Percentiles rank a stretch among this genome's conserved stretches.
Conservation (phyloP, 2,797 vertebrate species). For the Acomys russatus region DNA sequence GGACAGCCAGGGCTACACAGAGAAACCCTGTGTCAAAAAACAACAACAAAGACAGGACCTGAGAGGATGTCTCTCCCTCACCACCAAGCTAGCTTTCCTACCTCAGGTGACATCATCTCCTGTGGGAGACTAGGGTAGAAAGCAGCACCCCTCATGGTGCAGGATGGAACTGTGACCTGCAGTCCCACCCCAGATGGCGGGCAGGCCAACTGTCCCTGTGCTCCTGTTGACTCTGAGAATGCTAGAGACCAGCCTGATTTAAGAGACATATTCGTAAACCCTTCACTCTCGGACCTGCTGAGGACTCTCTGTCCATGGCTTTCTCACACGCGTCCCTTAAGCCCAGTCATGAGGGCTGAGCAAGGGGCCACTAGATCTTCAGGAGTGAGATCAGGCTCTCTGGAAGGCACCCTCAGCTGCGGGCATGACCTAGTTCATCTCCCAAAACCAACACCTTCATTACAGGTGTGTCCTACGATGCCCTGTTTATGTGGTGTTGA, state of each 20-base stretch:
- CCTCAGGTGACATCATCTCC: not conserved
- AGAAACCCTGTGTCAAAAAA: not conserved
- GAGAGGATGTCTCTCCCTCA: not conserved
- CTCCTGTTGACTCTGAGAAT: fast-evolving
- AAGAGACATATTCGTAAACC: not conserved
- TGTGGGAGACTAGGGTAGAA: not conserved
- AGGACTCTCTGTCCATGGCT: fast-evolving
- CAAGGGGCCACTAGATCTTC: constrained; percentile 5
- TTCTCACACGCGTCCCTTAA: not conserved
- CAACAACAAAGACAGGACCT: not conserved
- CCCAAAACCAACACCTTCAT: fast-evolving
- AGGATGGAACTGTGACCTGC: fast-evolving
- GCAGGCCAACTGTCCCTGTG: not conserved
- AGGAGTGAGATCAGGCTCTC: not conserved
- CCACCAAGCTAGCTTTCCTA: not conserved
- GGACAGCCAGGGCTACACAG: not conserved
- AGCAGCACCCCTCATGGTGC: too few species aligned
- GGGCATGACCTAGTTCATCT: not conserved
- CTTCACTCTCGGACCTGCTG: fast-evolving
- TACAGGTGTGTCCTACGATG: not conserved
- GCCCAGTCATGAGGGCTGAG: constrained; percentile 1
- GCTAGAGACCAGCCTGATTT: not conserved
- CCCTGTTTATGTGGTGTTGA: not conserved
- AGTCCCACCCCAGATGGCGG: not conserved
- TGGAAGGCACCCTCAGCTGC: not conserved